Evolutionary conservation across 2,113 vertebrate species (phyloP).

Genomic region (Etheostoma spectabile): DNA sequence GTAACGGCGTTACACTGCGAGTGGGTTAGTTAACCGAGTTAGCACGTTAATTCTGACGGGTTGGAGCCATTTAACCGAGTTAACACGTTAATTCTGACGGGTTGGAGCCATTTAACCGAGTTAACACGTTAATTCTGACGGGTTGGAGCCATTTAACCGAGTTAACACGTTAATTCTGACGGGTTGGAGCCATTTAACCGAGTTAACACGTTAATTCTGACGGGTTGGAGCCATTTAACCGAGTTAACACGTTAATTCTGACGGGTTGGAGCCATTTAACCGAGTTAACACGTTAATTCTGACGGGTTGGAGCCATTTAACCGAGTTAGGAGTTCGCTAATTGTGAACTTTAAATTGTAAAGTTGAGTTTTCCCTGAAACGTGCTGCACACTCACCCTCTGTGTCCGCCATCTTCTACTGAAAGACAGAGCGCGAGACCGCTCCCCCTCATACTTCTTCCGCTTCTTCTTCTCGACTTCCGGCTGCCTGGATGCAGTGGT

Average conservation of each 20-base stretch:
- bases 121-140: no score
- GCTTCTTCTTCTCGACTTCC: not conserved
- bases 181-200: not conserved
- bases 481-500: not conserved
- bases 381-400: slow-evolving; percentile 42
- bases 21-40: not conserved
- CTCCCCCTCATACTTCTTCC: not conserved
- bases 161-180: no score
- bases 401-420: slow-evolving; percentile 56
- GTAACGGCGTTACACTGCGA: no score
- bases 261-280: not conserved
- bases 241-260: no score
- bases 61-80: not conserved
- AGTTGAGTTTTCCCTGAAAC: not conserved
- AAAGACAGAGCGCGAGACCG: not conserved
- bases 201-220: no score
- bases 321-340: no score
- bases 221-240: not conserved
- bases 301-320: no score
- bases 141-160: not conserved
- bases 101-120: no score
- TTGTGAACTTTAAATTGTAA: no score
- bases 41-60: not conserved
- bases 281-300: no score
- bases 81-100: no score